These are phyloP conservation scores for Okamejei kenojei DNA, from an alignment of 2,797 vertebrate species.

Conservation along the genomic window DNA sequence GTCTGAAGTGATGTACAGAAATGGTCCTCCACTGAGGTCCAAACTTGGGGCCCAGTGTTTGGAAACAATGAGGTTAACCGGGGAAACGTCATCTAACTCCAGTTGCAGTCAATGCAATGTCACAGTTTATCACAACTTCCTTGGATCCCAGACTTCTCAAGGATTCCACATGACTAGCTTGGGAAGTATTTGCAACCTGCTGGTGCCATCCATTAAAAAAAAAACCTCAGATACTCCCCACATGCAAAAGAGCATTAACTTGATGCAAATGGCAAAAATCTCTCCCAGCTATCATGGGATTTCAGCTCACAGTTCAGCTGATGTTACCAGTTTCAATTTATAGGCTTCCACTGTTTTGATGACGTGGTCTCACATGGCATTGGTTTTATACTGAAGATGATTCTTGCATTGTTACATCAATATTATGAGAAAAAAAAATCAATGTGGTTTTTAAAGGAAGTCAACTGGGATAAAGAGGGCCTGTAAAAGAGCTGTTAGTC, in stretches of 20 bases:
- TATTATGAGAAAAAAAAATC: not conserved
- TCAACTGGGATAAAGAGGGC: not conserved
- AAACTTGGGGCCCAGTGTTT: not conserved
- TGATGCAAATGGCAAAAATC: not conserved
- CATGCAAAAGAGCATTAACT: not conserved
- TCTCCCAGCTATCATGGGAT: not conserved
- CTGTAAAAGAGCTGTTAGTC: not conserved
- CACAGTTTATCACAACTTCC: too few relatives aligned
- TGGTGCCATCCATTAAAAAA: not conserved
- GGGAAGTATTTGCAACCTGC: not conserved
- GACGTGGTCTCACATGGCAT: not conserved
- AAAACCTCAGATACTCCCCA: not conserved
- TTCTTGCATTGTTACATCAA: not conserved
- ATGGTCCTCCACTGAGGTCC: not conserved
- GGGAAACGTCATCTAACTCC: too few relatives aligned
- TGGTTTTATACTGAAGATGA: not conserved
- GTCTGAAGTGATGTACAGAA: not conserved
- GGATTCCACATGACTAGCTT: too few relatives aligned
- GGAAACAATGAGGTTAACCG: not conserved
- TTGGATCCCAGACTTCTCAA: too few relatives aligned
- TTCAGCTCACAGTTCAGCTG: not conserved
- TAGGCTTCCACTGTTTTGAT: not conserved
- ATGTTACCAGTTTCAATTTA: not conserved
- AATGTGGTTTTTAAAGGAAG: not conserved
- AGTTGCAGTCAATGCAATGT: too few relatives aligned